Conservation (phyloP, 1,140 invertebrate species). For the Carcinoscorpius rotundicauda region DNA sequence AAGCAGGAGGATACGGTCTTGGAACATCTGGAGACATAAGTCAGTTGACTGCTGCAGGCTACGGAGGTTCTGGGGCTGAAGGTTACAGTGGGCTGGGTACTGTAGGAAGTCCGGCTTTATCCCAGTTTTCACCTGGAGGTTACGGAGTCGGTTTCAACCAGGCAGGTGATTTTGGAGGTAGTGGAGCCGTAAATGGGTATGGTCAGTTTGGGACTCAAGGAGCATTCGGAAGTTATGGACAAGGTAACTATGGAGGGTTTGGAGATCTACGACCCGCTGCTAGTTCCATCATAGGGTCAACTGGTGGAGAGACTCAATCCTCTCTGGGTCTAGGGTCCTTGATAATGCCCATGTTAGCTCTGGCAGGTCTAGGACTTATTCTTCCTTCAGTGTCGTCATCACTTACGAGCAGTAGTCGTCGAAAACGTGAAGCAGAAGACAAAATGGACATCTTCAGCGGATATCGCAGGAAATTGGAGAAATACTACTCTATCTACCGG, state of each 20-base stretch:
- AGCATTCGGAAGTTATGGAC: neutral
- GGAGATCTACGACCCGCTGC: slow-evolving; percentile 6
- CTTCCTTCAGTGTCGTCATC: slow-evolving; percentile 27
- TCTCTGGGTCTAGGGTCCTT: slow-evolving; percentile 23
- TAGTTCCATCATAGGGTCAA: slow-evolving; percentile 12
- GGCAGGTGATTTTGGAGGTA: slow-evolving; percentile 4
- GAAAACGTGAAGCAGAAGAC: neutral
- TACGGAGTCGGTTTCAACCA: neutral
- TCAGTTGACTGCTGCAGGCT: neutral
- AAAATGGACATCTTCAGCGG: too few species aligned
- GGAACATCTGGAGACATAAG: neutral
- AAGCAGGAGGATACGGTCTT: neutral
- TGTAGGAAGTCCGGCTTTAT: neutral
- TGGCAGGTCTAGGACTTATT: slow-evolving; percentile 25
- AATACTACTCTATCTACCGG: slow-evolving; percentile 26
- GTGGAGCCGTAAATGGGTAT: neutral
- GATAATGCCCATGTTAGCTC: slow-evolving; percentile 27
- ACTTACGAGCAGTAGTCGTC: slow-evolving; percentile 7
- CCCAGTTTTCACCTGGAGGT: slow-evolving; percentile 7
- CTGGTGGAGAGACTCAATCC: slow-evolving; percentile 10
- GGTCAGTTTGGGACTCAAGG: slow-evolving; percentile 8
- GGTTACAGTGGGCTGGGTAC: neutral
- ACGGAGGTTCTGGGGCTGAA: neutral
- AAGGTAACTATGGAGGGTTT: slow-evolving; percentile 5
- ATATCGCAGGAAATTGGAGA: neutral